Conservation (phyloP, 2,888 invertebrate genomes). For the Euspilapteryx auroguttella region DNA sequence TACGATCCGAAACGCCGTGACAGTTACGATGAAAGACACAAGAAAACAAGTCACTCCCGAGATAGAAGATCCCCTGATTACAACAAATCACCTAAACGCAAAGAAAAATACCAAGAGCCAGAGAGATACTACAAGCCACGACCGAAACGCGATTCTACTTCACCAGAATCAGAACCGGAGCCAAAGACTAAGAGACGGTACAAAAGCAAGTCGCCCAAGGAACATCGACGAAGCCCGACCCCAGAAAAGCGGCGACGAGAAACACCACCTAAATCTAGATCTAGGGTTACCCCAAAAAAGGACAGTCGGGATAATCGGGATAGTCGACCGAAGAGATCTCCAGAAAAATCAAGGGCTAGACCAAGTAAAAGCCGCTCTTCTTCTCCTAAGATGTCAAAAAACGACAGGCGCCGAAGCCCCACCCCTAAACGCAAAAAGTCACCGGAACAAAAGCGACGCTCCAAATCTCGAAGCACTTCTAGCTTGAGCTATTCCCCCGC, state of each 20-base stretch:
- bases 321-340: conserved; percentile 1
- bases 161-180: conserved; percentile 31
- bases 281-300: conserved; percentile 16
- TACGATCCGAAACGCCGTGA: conserved; percentile 9
- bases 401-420: conserved; percentile 19
- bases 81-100: conserved; percentile 24
- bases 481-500: conserved; percentile 72
- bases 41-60: conserved; percentile 20
- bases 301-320: conserved; percentile 15
- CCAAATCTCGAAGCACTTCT: conserved; percentile 39
- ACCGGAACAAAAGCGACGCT: conserved; percentile 12
- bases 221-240: conserved; percentile 13
- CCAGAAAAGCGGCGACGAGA: conserved; percentile 15
- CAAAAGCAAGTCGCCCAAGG: conserved; percentile 14
- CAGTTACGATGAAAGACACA: conserved; percentile 9
- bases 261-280: conserved; percentile 13
- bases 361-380: conserved; percentile 27
- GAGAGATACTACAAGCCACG: conserved; percentile 23
- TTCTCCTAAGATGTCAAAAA: conserved; percentile 19
- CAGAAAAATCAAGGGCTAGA: conserved; percentile 11
- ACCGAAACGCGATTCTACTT: conserved; percentile 17
- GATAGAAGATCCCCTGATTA: conserved; percentile 24
- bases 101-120: conserved; percentile 19
- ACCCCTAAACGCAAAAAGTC: conserved; percentile 19
- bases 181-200: conserved; percentile 19